phyloP scores from a whole-genome alignment of 2,113 vertebrate genomes.

The Labrus mixtus region DNA sequence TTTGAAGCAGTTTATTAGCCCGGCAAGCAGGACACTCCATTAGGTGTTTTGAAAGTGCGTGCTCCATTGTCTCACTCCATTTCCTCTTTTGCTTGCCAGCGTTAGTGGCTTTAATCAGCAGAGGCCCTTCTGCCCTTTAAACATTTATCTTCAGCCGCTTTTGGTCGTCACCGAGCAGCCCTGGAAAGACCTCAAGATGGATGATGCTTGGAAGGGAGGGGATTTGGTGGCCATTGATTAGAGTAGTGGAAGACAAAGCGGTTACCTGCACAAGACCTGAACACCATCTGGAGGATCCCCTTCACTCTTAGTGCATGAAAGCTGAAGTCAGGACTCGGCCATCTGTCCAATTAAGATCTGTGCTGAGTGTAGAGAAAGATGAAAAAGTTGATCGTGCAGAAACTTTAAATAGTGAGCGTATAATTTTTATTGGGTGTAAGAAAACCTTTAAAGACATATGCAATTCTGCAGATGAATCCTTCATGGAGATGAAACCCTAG shows the following conservation, averaged over 20 bases:
- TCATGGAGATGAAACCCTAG: constrained; percentile 37
- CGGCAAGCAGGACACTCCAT: constrained; percentile 76
- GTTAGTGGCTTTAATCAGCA: constrained; percentile 66
- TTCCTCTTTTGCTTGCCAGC: constrained; percentile 73
- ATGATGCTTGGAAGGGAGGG: constrained; percentile 63
- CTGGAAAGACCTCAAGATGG: constrained; percentile 68
- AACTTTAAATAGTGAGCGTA: constrained; percentile 31
- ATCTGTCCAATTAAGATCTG: constrained; percentile 28
- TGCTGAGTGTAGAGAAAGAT: not conserved
- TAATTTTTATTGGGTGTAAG: constrained; percentile 48
- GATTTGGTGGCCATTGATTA: constrained; percentile 73
- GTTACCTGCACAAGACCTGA: constrained; percentile 63
- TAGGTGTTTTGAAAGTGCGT: constrained; percentile 77
- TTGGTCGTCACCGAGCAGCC: constrained; percentile 57
- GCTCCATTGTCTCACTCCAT: constrained; percentile 76
- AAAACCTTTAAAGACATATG: constrained; percentile 59
- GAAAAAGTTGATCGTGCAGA: constrained; percentile 2
- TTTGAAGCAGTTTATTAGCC: constrained; percentile 82
- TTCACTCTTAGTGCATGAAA: constrained; percentile 30
- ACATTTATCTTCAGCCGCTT: constrained; percentile 68
- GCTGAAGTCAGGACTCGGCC: constrained; percentile 45
- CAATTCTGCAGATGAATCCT: constrained; percentile 54
- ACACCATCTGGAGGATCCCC: constrained; percentile 55
- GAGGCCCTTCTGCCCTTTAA: constrained; percentile 59
- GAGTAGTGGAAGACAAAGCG: constrained; percentile 61